These are phyloP conservation scores for Sparus aurata DNA, from an alignment of 2,797 vertebrate genomes.

Conservation along the genomic window DNA sequence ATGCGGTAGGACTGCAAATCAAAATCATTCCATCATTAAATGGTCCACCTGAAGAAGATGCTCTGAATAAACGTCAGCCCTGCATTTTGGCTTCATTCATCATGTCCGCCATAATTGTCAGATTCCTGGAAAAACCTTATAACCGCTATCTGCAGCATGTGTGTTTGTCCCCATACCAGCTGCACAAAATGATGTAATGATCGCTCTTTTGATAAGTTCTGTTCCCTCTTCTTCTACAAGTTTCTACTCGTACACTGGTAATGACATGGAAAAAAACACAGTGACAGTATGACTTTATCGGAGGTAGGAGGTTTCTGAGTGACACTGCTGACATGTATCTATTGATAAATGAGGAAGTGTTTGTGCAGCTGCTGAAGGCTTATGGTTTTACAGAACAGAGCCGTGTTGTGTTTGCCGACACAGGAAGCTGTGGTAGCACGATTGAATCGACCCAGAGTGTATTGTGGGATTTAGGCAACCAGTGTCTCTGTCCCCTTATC, in stretches of 20 bases:
- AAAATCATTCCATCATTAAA: slow-evolving; percentile 5
- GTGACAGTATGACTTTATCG: slow-evolving; percentile 1
- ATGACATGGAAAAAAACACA: neutral
- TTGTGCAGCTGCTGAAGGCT: slow-evolving; percentile 76
- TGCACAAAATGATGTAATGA: neutral
- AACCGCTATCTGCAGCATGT: neutral
- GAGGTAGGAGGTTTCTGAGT: slow-evolving; percentile 4
- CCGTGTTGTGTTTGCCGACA: slow-evolving; percentile 63
- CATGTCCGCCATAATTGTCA: neutral
- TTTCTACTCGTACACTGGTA: neutral
- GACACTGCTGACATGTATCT: slow-evolving; percentile 30
- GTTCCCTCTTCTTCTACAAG: neutral
- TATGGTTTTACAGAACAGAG: slow-evolving; percentile 56
- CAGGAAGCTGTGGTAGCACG: slow-evolving; percentile 49
- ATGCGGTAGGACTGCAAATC: neutral
- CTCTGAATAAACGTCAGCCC: slow-evolving; percentile 25
- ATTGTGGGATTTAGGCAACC: slow-evolving; percentile 59
- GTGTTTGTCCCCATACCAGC: neutral
- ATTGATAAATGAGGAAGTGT: slow-evolving; percentile 60
- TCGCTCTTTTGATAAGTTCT: neutral
- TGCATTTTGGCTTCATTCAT: slow-evolving; percentile 6
- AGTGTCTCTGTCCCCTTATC: slow-evolving; percentile 54
- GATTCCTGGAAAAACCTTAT: slow-evolving; percentile 2
- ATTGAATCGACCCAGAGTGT: slow-evolving; percentile 53
- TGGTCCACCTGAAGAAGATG: slow-evolving; percentile 8